These are phyloP conservation scores for Drosophila robusta DNA, from an alignment of 2,888 invertebrate genomes.

Conservation along the genomic window DNA sequence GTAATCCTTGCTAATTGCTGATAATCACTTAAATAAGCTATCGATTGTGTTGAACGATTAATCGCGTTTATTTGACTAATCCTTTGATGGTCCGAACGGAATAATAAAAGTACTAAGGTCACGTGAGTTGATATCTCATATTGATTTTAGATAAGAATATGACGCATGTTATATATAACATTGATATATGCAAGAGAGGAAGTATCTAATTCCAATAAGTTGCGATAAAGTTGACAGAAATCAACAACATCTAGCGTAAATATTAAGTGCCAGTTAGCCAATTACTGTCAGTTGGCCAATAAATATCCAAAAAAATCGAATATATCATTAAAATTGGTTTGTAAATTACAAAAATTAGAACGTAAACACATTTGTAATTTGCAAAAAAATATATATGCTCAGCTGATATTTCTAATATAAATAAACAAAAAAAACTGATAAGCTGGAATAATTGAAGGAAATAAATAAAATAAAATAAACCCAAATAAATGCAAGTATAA, in stretches of 20 bases:
- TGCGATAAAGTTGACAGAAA: slow-evolving; percentile 36
- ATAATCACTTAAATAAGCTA: not conserved
- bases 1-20: not conserved
- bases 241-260: slow-evolving; percentile 18
- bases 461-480: not conserved
- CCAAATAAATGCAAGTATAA: not conserved
- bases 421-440: too few species aligned
- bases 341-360: not conserved
- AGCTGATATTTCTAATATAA: too few species aligned
- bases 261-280: slow-evolving; percentile 21
- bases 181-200: not conserved
- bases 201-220: slow-evolving; percentile 17
- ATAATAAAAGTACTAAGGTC: slow-evolving; percentile 26
- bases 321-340: not conserved
- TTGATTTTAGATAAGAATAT: slow-evolving; percentile 43
- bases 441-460: not conserved
- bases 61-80: not conserved
- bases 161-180: slow-evolving; percentile 18
- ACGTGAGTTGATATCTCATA: slow-evolving; percentile 36
- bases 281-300: slow-evolving; percentile 30
- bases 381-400: not conserved
- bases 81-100: not conserved
- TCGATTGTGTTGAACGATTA: not conserved
- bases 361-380: not conserved
- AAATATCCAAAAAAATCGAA: not conserved